Conservation (phyloP, 2,113 vertebrate species). For the Toxostoma redivivum region DNA sequence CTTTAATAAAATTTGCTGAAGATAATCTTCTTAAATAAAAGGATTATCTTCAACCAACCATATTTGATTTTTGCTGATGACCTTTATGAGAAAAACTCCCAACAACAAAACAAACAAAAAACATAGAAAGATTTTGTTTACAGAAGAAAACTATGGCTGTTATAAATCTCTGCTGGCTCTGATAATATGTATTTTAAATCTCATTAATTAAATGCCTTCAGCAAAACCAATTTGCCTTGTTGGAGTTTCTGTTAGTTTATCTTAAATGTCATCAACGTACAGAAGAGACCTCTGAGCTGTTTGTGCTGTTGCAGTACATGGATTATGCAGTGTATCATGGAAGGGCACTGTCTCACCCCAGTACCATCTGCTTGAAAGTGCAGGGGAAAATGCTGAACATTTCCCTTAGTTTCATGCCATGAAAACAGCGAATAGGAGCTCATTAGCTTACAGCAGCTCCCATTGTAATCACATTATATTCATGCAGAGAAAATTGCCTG, state of each 20-base stretch:
- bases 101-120: neutral
- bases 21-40: neutral
- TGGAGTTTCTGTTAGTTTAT: slow-evolving; percentile 2
- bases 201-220: slow-evolving; percentile 16
- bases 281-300: neutral
- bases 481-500: slow-evolving; percentile 49
- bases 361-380: neutral
- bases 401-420: slow-evolving; percentile 2
- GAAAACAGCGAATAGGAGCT: slow-evolving; percentile 17
- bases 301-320: neutral
- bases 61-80: neutral
- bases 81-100: neutral
- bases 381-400: neutral
- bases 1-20: neutral
- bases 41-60: neutral
- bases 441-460: slow-evolving; percentile 53
- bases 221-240: neutral
- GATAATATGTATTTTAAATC: neutral
- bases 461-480: slow-evolving; percentile 53
- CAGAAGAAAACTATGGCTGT: neutral
- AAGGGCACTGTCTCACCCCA: neutral
- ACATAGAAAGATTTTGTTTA: neutral
- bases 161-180: neutral
- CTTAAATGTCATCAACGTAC: slow-evolving; percentile 8
- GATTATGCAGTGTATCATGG: neutral